Evolutionary conservation across 2,113 vertebrate species (phyloP).

Genomic region (Albula goreensis): DNA sequence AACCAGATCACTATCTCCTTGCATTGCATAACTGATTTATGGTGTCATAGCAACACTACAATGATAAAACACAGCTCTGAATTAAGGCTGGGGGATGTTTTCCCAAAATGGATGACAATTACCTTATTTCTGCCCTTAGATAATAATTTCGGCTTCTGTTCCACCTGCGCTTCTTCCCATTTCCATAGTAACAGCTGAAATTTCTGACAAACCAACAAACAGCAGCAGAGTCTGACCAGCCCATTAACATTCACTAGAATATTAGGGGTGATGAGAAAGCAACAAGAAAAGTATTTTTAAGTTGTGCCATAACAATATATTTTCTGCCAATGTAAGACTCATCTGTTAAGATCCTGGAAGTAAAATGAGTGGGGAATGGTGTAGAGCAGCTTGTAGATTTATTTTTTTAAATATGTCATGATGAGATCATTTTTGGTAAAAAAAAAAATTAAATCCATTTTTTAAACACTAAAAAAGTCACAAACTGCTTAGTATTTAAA

Average conservation of each 20-base stretch:
- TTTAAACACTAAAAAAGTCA: neutral
- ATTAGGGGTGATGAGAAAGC: neutral
- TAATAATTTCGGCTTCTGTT: neutral
- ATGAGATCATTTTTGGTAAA: neutral
- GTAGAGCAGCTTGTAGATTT: neutral
- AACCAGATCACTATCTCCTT: neutral
- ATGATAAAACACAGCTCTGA: neutral
- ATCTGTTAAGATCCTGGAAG: neutral
- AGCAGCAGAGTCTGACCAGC: neutral
- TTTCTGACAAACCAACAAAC: neutral
- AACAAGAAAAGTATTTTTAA: neutral
- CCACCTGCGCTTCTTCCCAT: constrained; percentile 20
- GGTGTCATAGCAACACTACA: neutral
- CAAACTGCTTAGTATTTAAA: neutral
- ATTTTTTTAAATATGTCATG: neutral
- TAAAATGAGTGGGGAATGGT: neutral
- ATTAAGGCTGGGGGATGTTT: neutral
- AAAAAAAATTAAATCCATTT: neutral
- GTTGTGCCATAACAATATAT: no score
- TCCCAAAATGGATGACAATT: neutral
- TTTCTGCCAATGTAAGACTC: no score
- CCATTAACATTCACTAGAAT: neutral
- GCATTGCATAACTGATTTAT: neutral
- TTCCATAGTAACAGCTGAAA: constrained; percentile 20
- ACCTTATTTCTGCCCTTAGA: neutral